A percentile compares a stretch with the other conserved stretches of the same genome.
Evolutionary conservation across 2,113 vertebrate species (phyloP).

Genomic region (Trochalopteron elliotii): DNA sequence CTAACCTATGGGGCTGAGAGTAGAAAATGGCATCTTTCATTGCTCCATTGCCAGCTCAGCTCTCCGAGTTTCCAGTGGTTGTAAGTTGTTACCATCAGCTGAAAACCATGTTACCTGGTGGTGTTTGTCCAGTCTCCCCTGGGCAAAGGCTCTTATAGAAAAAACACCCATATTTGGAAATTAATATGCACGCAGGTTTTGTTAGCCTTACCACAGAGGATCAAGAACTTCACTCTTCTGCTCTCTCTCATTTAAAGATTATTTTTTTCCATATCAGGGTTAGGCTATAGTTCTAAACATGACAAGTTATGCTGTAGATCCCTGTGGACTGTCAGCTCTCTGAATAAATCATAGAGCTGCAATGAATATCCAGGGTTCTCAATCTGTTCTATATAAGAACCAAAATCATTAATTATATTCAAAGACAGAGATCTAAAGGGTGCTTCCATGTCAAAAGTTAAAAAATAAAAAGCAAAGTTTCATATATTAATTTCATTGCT

Average conservation of each 20-base stretch:
- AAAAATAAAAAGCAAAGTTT: neutral
- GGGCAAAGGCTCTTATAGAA: neutral
- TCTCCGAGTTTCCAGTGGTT: neutral
- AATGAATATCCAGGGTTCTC: neutral
- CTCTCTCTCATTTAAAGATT: neutral
- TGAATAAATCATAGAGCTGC: neutral
- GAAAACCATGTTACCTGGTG: accelerated
- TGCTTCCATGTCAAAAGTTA: neutral
- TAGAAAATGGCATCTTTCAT: neutral
- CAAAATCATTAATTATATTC: neutral
- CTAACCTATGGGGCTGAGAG: neutral
- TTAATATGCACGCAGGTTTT: neutral
- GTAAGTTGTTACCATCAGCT: neutral
- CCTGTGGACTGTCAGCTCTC: neutral
- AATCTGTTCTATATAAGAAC: neutral
- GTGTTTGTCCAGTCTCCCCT: neutral
- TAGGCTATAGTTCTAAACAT: neutral
- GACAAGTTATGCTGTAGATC: neutral
- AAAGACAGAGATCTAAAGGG: neutral
- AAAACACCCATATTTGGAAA: neutral
- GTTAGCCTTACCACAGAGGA: neutral
- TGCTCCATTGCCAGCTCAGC: neutral
- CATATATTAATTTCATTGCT: neutral
- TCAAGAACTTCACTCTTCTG: neutral
- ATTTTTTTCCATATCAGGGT: neutral